Conservation (phyloP, 2,113 vertebrate genomes). For the Tor tambroides region DNA sequence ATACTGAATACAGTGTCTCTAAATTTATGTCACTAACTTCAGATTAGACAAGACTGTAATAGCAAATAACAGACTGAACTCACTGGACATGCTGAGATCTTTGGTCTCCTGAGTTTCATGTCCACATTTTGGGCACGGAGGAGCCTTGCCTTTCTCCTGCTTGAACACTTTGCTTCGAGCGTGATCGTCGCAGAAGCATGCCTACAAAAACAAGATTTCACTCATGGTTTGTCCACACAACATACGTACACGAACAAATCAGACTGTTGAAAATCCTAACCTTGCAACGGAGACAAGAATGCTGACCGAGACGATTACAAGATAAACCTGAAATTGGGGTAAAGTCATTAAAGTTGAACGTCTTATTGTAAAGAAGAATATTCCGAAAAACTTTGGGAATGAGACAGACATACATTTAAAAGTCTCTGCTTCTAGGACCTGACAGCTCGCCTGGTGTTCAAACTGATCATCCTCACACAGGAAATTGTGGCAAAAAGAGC, state of each 20-base stretch:
- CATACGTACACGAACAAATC: neutral
- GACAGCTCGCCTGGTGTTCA: conserved; percentile 99
- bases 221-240: neutral
- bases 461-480: conserved; percentile 99
- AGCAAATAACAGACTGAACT: conserved; percentile 65
- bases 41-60: neutral
- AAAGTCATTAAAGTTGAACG: too few species aligned
- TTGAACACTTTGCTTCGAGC: conserved; percentile 97
- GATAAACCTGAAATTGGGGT: conserved; percentile 82
- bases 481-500: conserved; percentile 96
- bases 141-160: conserved; percentile 93
- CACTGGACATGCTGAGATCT: conserved; percentile 99
- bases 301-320: conserved; percentile 94
- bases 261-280: conserved; percentile 69
- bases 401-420: conserved; percentile 91
- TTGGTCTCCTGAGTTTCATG: conserved; percentile 98
- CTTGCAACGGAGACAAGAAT: conserved; percentile 98
- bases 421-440: conserved; percentile 95
- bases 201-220: conserved; percentile 70
- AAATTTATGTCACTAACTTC: neutral
- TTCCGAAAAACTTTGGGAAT: neutral
- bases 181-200: conserved; percentile 96
- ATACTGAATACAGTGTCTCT: neutral
- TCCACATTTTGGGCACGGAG: conserved; percentile 96
- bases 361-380: neutral